These are phyloP conservation scores for Tipula lateralis DNA, from an alignment of 2,888 invertebrate species.

Conservation along the genomic window DNA sequence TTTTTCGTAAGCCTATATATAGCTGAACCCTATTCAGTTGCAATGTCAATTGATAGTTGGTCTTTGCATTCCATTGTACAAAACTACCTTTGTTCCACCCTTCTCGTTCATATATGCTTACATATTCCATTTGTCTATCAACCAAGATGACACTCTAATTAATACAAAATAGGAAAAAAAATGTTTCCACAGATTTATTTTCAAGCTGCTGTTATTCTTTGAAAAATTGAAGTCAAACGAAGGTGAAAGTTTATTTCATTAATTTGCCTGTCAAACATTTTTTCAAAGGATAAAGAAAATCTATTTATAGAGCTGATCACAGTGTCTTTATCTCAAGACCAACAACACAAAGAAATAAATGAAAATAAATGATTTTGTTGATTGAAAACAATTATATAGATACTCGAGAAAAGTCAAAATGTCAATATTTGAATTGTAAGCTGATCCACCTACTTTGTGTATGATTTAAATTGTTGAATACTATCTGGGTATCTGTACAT, in stretches of 20 bases:
- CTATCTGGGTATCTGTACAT: not conserved
- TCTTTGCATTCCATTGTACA: no score
- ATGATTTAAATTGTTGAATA: not conserved
- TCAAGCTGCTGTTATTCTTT: not conserved
- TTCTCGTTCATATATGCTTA: not conserved
- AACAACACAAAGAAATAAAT: not conserved
- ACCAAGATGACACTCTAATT: not conserved
- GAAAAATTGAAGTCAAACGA: not conserved
- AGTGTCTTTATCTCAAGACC: not conserved
- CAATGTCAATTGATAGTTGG: no score
- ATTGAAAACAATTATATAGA: not conserved
- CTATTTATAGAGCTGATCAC: not conserved
- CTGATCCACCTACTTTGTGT: slow-evolving; percentile 9
- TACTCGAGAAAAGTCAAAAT: not conserved
- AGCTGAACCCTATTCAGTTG: no score
- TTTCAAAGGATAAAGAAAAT: not conserved
- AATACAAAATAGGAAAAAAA: not conserved
- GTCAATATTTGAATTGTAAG: slow-evolving; percentile 19
- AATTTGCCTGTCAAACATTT: not conserved
- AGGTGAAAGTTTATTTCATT: slow-evolving; percentile 1
- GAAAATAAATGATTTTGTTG: not conserved
- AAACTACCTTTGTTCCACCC: no score
- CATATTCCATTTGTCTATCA: not conserved
- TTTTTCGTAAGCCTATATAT: no score
- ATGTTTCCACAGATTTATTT: not conserved